phyloP scores from a whole-genome alignment of 2,113 vertebrate species.

The Grammomys dolichurus region DNA sequence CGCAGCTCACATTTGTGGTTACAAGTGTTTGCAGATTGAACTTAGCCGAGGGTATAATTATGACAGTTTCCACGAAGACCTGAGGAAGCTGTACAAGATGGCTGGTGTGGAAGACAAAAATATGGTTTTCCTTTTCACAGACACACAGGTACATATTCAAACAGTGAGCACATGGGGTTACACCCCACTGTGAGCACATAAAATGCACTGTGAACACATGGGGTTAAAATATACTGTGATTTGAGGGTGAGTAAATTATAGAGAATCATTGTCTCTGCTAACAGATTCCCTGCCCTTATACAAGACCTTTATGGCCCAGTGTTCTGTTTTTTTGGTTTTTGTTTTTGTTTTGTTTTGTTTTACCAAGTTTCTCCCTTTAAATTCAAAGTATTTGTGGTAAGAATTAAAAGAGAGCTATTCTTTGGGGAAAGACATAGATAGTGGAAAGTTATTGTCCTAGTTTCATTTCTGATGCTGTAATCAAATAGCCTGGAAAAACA shows the following conservation, averaged over 20 bases:
- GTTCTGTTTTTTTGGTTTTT: neutral
- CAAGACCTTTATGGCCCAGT: conserved; percentile 15
- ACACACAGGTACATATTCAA: conserved; percentile 89
- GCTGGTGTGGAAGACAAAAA: conserved; percentile 91
- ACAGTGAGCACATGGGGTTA: neutral
- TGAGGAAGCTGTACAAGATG: conserved; percentile 92
- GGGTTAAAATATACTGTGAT: neutral
- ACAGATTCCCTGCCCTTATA: neutral
- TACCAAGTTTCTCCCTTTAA: conserved; percentile 22
- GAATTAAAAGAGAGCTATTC: conserved; percentile 14
- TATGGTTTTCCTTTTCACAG: conserved; percentile 94
- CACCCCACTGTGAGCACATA: neutral
- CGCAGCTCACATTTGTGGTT: conserved; percentile 92
- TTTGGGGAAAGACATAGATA: neutral
- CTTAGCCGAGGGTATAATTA: conserved; percentile 92
- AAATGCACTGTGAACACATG: neutral
- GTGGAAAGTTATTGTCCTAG: neutral
- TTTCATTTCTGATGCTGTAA: neutral
- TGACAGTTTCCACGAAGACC: conserved; percentile 92
- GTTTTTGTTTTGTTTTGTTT: neutral
- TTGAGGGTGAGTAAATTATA: neutral
- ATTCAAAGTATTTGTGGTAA: conserved; percentile 34
- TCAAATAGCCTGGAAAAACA: neutral
- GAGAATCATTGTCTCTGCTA: neutral
- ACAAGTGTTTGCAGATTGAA: conserved; percentile 93